Evolutionary conservation across 2,113 vertebrate species (phyloP).

Genomic region (Anhinga rufa): DNA sequence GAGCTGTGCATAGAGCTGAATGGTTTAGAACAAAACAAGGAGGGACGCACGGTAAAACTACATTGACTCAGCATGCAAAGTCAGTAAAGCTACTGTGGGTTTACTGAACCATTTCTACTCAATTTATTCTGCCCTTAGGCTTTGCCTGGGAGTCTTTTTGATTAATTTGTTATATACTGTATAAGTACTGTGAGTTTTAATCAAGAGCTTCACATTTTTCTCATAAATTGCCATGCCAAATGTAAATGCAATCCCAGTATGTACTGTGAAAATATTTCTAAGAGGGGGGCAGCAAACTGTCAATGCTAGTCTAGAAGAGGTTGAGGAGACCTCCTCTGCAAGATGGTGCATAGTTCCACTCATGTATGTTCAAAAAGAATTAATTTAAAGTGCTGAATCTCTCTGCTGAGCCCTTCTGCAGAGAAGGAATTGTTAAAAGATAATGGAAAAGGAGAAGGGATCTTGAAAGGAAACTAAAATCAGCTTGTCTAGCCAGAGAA

Average conservation of each 20-base stretch:
- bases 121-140: background rate
- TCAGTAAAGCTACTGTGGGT: background rate
- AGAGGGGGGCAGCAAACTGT: background rate
- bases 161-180: background rate
- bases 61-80: background rate
- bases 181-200: background rate
- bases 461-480: background rate
- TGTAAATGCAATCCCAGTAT: background rate
- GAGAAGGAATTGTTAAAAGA: background rate
- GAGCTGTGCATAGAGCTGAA: background rate
- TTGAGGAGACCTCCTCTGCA: background rate
- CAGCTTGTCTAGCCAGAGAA: background rate
- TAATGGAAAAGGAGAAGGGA: background rate
- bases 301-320: background rate
- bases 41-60: background rate
- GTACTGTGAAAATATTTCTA: background rate
- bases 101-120: background rate
- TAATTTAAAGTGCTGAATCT: background rate
- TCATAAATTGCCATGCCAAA: background rate
- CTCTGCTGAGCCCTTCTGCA: background rate
- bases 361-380: background rate
- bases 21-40: background rate
- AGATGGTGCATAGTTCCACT: background rate
- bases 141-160: background rate
- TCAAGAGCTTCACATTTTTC: background rate